Percentiles rank a stretch among this genome's conserved stretches.
phyloP scores from a whole-genome alignment of 1,140 invertebrate species.

The Heterodera schachtii region DNA sequence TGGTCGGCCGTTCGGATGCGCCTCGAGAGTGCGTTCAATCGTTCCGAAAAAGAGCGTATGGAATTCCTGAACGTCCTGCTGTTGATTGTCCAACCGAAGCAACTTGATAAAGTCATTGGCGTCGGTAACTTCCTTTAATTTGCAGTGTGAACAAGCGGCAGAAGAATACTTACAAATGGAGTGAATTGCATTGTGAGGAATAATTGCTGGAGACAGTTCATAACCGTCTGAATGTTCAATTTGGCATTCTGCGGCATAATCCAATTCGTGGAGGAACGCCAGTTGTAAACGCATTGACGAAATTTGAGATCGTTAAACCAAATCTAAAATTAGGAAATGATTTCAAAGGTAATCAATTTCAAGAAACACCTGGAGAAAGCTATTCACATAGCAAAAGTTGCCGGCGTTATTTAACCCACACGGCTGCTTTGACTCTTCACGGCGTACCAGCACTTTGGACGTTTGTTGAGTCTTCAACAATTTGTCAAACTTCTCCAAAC shows the following conservation, averaged over 20 bases:
- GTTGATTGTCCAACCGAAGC: constrained; percentile 53
- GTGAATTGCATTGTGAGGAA: constrained; percentile 59
- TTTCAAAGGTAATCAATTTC: background rate
- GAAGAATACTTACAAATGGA: constrained; percentile 52
- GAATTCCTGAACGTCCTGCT: constrained; percentile 65
- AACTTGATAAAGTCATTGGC: constrained; percentile 50
- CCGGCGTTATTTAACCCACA: constrained; percentile 58
- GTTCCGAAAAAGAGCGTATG: constrained; percentile 56
- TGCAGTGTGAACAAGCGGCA: background rate
- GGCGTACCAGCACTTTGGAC: constrained; percentile 35
- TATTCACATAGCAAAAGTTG: constrained; percentile 63
- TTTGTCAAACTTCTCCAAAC: constrained; percentile 62
- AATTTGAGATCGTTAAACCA: constrained; percentile 62
- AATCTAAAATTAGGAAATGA: constrained; percentile 44
- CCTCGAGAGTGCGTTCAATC: constrained; percentile 49
- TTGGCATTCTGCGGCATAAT: constrained; percentile 42
- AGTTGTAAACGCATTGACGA: constrained; percentile 59
- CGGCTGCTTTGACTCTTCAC: constrained; percentile 51
- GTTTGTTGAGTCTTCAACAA: constrained; percentile 36
- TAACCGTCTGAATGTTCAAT: constrained; percentile 59
- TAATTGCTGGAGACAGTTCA: constrained; percentile 54
- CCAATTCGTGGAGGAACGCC: constrained; percentile 41
- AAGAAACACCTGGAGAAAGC: constrained; percentile 57
- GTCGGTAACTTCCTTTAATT: constrained; percentile 47
- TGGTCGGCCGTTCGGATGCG: constrained; percentile 54